Conservation (phyloP, 2,113 vertebrate species). For the Centropus bengalensis region DNA sequence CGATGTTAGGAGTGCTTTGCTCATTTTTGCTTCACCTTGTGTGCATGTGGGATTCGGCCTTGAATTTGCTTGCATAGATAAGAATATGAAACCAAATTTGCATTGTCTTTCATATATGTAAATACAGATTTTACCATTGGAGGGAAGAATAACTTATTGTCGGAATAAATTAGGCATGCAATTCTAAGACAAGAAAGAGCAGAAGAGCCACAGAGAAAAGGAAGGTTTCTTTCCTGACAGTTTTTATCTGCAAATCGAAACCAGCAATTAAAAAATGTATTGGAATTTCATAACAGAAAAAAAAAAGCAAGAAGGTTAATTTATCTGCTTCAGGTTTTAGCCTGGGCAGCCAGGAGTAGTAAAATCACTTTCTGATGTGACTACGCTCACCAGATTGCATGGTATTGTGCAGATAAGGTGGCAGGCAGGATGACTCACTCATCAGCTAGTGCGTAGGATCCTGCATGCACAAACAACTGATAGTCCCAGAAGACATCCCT, state of each 20-base stretch:
- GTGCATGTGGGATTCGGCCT: neutral
- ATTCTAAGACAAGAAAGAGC: neutral
- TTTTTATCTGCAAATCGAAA: neutral
- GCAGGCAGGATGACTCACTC: constrained; percentile 53
- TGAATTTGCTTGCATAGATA: neutral
- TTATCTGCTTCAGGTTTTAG: neutral
- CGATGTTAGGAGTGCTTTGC: neutral
- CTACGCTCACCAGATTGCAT: neutral
- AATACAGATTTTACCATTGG: neutral
- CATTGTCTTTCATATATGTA: neutral
- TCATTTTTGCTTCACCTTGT: neutral
- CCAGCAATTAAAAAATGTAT: neutral
- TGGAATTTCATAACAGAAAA: neutral
- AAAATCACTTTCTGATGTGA: neutral
- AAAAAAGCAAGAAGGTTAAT: neutral
- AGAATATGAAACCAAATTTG: neutral
- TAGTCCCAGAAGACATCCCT: neutral
- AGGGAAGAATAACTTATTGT: neutral
- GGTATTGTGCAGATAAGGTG: constrained; percentile 7
- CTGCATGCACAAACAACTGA: constrained; percentile 13
- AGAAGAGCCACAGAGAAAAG: neutral
- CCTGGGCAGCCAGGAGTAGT: neutral
- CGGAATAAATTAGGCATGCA: neutral
- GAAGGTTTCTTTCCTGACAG: neutral
- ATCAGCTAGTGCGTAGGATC: constrained; percentile 37